Base-by-base conservation (phyloP, 2,113 vertebrate genomes). In the Lepus europaeus region DNA sequence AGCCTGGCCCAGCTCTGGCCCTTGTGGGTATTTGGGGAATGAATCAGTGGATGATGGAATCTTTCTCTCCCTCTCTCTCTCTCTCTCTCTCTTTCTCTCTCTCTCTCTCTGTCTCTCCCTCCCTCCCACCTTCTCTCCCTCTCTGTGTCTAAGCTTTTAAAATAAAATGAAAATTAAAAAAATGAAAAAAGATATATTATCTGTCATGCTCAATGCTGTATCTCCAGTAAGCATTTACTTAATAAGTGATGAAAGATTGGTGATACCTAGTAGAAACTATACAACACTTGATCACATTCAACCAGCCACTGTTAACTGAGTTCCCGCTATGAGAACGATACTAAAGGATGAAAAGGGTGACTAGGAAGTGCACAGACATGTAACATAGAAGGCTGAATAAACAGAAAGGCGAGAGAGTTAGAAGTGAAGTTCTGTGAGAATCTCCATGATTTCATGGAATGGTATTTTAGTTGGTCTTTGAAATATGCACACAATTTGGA, bases 231-330 rank as follows among this genome's bases (percentile, higher is more conserved):
- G 94, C 88, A n/a, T 93, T 82, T 80, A 33, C 76, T 72, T 25
- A 84, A 64, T 86, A 20, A 69, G 83, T 86, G 72, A 53, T 39
- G 25, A 89, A 86, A 53, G 22, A 81, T 77, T 84, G 49, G 1
- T 31, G 86, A 83, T 76, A 72, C 8, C 12, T 79, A 66, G 10
- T 51, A 63, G 39, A 72, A 76, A 87, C 84, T 72, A 90, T 64
- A 49, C 31, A 84, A 27, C 27, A 72, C 49, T 63, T 33, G 51
- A 76, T 29, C 80, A 9, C 66, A 72, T 90, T 81, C 9, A 72
- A 81, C 27, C 91, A 90, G 81, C 27, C 91, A 90, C 76, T 56
- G 94, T 93, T 77, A 81, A 88, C 59, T 80, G 23, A 83, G 20
- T 4, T 72, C 17, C 12, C 59, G 79, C 33, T 77, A n/a, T 66